Evolutionary conservation across 64 coral and sea anemone genomes (phyloP).

Genomic region (Catalaphyllia jardinei): DNA sequence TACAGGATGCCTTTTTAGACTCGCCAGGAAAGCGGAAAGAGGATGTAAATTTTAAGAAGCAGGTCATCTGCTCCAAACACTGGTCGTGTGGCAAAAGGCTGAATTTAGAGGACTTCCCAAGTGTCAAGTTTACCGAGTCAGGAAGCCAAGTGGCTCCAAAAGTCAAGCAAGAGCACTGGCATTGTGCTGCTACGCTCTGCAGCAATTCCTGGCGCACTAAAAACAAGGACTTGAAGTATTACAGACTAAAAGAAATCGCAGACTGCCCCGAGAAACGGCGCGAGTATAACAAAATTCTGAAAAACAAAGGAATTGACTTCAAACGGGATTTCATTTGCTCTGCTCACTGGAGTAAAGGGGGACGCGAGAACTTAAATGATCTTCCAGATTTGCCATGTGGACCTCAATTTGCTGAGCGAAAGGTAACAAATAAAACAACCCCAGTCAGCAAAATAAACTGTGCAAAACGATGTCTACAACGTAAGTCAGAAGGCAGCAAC

Average conservation of each 20-base stretch:
- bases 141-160: constrained; percentile 23
- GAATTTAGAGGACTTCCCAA: constrained; percentile 64
- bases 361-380: constrained; percentile 44
- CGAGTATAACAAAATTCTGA: constrained; percentile 62
- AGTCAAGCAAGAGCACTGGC: constrained; percentile 62
- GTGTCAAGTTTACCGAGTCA: constrained; percentile 59
- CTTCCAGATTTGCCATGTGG: constrained; percentile 66
- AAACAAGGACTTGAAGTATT: constrained; percentile 71
- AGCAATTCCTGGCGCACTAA: constrained; percentile 69
- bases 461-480: constrained; percentile 41
- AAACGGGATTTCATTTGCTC: constrained; percentile 62
- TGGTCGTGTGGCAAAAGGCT: constrained; percentile 48
- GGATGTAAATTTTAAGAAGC: constrained; percentile 60
- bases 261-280: constrained; percentile 50
- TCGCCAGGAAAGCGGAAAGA: constrained; percentile 50
- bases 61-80: constrained; percentile 74
- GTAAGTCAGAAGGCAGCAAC: constrained; percentile 41
- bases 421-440: constrained; percentile 55
- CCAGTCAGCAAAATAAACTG: no score
- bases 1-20: constrained; percentile 50
- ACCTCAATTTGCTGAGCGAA: constrained; percentile 42
- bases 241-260: constrained; percentile 66
- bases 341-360: constrained; percentile 60
- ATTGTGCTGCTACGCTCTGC: constrained; percentile 66
- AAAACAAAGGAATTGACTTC: constrained; percentile 60